These are phyloP conservation scores for Caenorhabditis panamensis DNA, from an alignment of 2,888 invertebrate species.

Conservation along the genomic window DNA sequence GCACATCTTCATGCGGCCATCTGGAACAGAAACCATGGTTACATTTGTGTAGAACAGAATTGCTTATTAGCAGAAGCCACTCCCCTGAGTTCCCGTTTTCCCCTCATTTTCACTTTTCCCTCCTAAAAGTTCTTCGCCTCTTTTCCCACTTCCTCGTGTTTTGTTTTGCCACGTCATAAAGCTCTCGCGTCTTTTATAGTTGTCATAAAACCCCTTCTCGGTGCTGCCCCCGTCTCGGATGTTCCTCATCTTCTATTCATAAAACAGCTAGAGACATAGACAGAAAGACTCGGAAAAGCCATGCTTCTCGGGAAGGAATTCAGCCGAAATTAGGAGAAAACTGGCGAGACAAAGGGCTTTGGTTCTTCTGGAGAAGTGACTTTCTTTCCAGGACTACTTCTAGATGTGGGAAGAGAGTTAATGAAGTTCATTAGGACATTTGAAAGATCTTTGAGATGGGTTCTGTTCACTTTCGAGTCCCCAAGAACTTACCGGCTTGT, in stretches of 20 bases:
- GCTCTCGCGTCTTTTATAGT: conserved; percentile 2
- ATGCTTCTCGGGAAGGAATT: not conserved
- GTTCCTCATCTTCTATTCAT: conserved; percentile 15
- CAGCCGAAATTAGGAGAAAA: conserved; percentile 3
- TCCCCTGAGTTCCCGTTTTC: not conserved
- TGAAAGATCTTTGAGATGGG: not conserved
- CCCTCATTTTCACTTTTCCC: conserved; percentile 3
- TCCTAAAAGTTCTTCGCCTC: not conserved
- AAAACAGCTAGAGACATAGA: not conserved
- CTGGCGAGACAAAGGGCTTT: not conserved
- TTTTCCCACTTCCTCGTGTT: not conserved
- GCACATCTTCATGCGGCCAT: conserved; percentile 72
- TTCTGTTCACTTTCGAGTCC: not conserved
- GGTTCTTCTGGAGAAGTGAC: not conserved
- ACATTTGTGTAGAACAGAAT: conserved; percentile 2
- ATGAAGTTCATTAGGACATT: not conserved
- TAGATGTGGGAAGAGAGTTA: too few species aligned
- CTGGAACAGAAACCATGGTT: conserved; percentile 50
- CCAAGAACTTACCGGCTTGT: conserved; percentile 41
- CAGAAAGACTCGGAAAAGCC: not conserved
- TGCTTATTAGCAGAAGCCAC: not conserved
- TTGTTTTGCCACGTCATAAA: conserved; percentile 4
- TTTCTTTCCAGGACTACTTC: not conserved
- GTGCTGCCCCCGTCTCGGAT: too few species aligned
- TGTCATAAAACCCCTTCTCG: conserved; percentile 3